Evolutionary conservation across 2,888 invertebrate species (phyloP).

Genomic region (Ernsta delagoae): DNA sequence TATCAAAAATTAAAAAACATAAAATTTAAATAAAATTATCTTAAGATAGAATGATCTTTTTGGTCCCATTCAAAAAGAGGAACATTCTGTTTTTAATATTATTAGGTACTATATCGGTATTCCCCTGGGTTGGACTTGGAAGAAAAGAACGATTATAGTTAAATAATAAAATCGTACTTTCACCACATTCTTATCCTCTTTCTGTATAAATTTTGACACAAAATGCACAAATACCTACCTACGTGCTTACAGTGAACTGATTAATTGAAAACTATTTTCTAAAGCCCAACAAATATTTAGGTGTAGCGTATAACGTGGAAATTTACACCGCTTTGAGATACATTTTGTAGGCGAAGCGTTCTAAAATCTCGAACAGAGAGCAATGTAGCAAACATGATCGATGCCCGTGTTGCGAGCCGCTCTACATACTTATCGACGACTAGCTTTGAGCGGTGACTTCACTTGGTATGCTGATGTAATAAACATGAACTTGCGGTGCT

Average conservation of each 20-base stretch:
- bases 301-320: background rate
- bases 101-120: too few relatives aligned
- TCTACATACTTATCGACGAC: conserved; percentile 41
- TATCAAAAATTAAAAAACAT: conserved; percentile 52
- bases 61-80: too few relatives aligned
- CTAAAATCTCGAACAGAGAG: conserved; percentile 25
- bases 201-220: background rate
- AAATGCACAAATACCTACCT: background rate
- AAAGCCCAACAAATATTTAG: conserved; percentile 11
- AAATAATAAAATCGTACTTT: too few relatives aligned
- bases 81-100: too few relatives aligned
- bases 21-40: conserved; percentile 48
- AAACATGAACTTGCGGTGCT: background rate
- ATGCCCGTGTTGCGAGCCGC: conserved; percentile 43
- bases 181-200: too few relatives aligned
- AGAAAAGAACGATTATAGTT: too few relatives aligned
- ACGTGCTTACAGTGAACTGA: background rate
- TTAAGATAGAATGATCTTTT: too few relatives aligned
- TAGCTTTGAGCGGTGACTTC: conserved; percentile 10
- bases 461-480: background rate
- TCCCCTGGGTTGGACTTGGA: too few relatives aligned
- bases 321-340: conserved; percentile 22
- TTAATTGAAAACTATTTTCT: conserved; percentile 31
- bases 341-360: conserved; percentile 30
- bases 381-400: conserved; percentile 38